These are phyloP conservation scores for Setophaga kirtlandii DNA, from an alignment of 2,113 vertebrate genomes.

Conservation along the genomic window DNA sequence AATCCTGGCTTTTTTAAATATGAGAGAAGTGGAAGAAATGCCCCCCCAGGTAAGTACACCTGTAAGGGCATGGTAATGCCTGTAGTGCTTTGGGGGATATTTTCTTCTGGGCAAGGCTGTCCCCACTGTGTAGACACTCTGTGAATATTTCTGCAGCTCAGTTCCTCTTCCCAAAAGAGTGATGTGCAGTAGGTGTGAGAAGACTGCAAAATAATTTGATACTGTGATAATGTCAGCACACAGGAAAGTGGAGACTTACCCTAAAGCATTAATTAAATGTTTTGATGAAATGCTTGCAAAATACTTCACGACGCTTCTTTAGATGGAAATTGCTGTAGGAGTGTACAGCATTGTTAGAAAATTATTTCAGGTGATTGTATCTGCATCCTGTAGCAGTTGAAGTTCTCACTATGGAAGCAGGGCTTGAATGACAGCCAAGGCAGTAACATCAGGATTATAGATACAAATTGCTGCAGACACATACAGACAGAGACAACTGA, in stretches of 20 bases:
- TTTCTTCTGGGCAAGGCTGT: not conserved
- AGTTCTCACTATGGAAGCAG: not conserved
- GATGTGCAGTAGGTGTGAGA: not conserved
- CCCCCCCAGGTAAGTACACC: not conserved
- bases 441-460: not conserved
- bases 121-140: not conserved
- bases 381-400: not conserved
- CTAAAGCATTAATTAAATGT: conserved; percentile 32
- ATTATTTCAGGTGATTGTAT: conserved; percentile 2
- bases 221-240: not conserved
- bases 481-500: not conserved
- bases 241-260: not conserved
- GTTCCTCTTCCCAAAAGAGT: not conserved
- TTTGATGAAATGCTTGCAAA: conserved; percentile 11
- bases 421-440: not conserved
- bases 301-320: not conserved
- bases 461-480: conserved; percentile 13
- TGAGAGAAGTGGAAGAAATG: not conserved
- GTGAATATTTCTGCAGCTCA: not conserved
- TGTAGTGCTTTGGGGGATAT: not conserved
- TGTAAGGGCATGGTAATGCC: not conserved
- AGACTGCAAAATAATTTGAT: not conserved
- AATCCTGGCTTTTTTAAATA: not conserved
- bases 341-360: not conserved
- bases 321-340: not conserved